Conservation (phyloP, 2,888 invertebrate genomes). For the Andrena minutula region DNA sequence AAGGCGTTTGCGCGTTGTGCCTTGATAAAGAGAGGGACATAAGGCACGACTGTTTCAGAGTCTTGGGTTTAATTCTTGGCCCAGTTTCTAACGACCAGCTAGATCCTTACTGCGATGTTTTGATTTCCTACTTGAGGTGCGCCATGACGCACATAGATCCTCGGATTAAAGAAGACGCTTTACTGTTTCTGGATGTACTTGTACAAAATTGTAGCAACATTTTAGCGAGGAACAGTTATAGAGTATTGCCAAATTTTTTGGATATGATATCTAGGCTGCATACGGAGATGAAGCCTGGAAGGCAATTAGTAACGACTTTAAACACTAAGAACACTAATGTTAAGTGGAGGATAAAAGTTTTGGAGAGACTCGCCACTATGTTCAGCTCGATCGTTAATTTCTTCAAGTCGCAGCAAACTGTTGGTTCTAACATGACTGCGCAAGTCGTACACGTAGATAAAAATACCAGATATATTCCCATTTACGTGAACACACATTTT, state of each 20-base stretch:
- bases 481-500: slow-evolving; percentile 67
- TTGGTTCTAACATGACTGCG: slow-evolving; percentile 10
- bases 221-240: slow-evolving; percentile 89
- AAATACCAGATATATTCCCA: slow-evolving; percentile 67
- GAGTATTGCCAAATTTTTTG: slow-evolving; percentile 92
- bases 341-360: slow-evolving; percentile 92
- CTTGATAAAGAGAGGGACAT: slow-evolving; percentile 90
- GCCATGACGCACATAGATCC: slow-evolving; percentile 96
- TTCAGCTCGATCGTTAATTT: slow-evolving; percentile 84
- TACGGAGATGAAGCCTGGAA: slow-evolving; percentile 88
- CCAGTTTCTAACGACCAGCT: slow-evolving; percentile 86
- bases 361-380: slow-evolving; percentile 89
- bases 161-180: slow-evolving; percentile 93
- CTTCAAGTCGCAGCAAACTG: slow-evolving; percentile 60
- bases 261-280: slow-evolving; percentile 93
- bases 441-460: slow-evolving; percentile 46
- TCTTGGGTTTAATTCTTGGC: slow-evolving; percentile 86
- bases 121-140: slow-evolving; percentile 93
- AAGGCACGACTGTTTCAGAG: slow-evolving; percentile 87
- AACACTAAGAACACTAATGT: slow-evolving; percentile 91
- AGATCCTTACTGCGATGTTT: slow-evolving; percentile 91
- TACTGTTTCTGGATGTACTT: slow-evolving; percentile 92
- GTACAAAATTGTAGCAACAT: slow-evolving; percentile 89
- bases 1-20: slow-evolving; percentile 89
- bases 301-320: slow-evolving; percentile 90